Conservation (phyloP, 1,140 invertebrate genomes). For the Zaprionus inermis region DNA sequence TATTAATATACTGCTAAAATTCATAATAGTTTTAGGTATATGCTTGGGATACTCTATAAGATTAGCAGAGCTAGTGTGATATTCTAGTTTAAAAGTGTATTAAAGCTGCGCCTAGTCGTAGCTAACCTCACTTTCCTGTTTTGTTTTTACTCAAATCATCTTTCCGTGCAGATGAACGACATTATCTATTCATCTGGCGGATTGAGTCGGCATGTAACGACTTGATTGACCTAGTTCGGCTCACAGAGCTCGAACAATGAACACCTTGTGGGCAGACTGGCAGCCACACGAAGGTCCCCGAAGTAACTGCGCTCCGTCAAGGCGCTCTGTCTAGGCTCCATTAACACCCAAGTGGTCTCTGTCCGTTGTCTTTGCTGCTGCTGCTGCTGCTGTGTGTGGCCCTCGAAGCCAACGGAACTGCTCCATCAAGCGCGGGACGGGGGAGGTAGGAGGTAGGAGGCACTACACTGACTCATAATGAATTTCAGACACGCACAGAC, state of each 20-base stretch:
- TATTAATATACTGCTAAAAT: too few relatives aligned
- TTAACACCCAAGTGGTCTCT: constrained; percentile 55
- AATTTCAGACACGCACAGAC: constrained; percentile 82
- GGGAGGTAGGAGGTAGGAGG: too few relatives aligned
- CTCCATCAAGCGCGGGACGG: constrained; percentile 36
- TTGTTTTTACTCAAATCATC: constrained; percentile 5
- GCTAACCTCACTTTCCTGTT: constrained; percentile 8
- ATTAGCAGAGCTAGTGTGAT: too few relatives aligned
- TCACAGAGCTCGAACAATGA: constrained; percentile 67
- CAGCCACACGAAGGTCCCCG: constrained; percentile 31
- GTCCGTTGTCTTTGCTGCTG: constrained; percentile 17
- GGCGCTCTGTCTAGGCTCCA: constrained; percentile 28
- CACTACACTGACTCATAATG: constrained; percentile 60
- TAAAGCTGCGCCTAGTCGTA: too few relatives aligned
- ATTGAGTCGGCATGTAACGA: constrained; percentile 19
- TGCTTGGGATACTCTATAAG: too few relatives aligned
- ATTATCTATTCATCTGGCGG: constrained; percentile 12
- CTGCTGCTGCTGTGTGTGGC: constrained; percentile 30
- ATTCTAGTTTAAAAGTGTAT: too few relatives aligned
- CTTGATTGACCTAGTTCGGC: constrained; percentile 70
- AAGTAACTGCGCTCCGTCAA: neutral
- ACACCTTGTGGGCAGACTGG: constrained; percentile 76
- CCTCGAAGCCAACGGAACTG: constrained; percentile 27
- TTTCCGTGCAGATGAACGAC: neutral
- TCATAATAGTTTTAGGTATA: too few relatives aligned